Evolutionary conservation across 2,888 invertebrate species (phyloP).

Genomic region (Yponomeuta cagnagella): DNA sequence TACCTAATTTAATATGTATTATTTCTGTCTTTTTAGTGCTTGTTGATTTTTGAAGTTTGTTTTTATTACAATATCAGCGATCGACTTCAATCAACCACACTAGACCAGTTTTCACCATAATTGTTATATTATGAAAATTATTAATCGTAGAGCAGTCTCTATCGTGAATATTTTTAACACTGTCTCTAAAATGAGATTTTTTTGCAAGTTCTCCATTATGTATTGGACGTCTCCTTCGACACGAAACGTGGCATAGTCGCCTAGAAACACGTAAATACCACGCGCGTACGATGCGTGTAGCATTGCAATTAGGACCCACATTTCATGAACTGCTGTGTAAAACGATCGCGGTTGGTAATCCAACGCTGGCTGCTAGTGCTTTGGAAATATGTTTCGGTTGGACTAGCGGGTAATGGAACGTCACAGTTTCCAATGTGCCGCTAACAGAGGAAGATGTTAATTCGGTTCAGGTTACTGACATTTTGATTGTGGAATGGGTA

Average conservation of each 20-base stretch:
- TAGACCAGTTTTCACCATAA: too few relatives aligned
- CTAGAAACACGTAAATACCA: constrained; percentile 24
- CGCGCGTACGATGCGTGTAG: constrained; percentile 26
- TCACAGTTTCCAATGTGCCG: constrained; percentile 10
- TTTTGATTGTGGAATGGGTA: background rate
- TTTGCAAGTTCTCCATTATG: background rate
- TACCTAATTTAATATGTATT: too few relatives aligned
- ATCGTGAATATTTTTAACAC: too few relatives aligned
- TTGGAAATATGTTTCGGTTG: background rate
- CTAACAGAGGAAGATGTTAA: background rate
- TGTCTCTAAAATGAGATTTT: too few relatives aligned
- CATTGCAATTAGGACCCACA: constrained; percentile 27
- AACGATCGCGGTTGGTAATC: constrained; percentile 1
- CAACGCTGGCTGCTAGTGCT: constrained; percentile 2
- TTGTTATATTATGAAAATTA: too few relatives aligned
- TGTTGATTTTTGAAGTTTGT: too few relatives aligned
- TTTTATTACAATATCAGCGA: too few relatives aligned
- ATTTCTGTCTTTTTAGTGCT: too few relatives aligned
- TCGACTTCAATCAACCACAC: too few relatives aligned
- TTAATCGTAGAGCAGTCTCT: too few relatives aligned
- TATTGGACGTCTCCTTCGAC: background rate
- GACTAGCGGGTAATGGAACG: constrained; percentile 4
- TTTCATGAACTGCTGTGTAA: constrained; percentile 20
- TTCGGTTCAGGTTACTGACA: background rate
- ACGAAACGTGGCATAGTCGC: constrained; percentile 4